Percentiles rank a stretch among this genome's conserved stretches.
Evolutionary conservation across 2,888 invertebrate species (phyloP).

Genomic region (Apamea monoglypha): DNA sequence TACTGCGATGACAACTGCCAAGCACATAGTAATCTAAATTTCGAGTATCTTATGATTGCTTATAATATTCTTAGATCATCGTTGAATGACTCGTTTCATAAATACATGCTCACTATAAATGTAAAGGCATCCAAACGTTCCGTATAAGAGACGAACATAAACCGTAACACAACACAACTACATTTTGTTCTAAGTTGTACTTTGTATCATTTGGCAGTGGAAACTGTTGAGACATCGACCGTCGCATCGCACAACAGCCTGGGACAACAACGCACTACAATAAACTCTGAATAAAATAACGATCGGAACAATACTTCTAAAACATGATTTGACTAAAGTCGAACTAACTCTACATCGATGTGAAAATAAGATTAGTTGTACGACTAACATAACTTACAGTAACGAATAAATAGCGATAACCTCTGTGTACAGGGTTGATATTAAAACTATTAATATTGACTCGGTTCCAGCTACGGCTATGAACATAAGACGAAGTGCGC

Average conservation of each 20-base stretch:
- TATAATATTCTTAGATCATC: slow-evolving; percentile 44
- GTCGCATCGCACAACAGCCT: slow-evolving; percentile 70
- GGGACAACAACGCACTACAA: slow-evolving; percentile 65
- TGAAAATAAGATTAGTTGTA: slow-evolving; percentile 76
- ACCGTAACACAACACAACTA: slow-evolving; percentile 72
- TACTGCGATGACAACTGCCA: slow-evolving; percentile 57
- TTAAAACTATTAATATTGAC: slow-evolving; percentile 79
- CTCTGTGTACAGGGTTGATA: slow-evolving; percentile 74
- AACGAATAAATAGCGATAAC: slow-evolving; percentile 85
- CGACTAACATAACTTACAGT: slow-evolving; percentile 76
- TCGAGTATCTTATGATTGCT: slow-evolving; percentile 61
- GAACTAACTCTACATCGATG: slow-evolving; percentile 71
- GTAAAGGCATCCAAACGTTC: slow-evolving; percentile 74
- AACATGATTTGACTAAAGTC: slow-evolving; percentile 66
- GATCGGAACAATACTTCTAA: slow-evolving; percentile 69
- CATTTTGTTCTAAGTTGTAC: slow-evolving; percentile 82
- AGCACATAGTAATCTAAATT: slow-evolving; percentile 57
- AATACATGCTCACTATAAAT: slow-evolving; percentile 56
- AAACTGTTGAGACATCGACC: slow-evolving; percentile 71
- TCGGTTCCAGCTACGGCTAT: slow-evolving; percentile 76
- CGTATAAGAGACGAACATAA: slow-evolving; percentile 68
- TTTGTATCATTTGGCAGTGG: slow-evolving; percentile 87
- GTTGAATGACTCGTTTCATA: slow-evolving; percentile 50
- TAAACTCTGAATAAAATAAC: slow-evolving; percentile 78
- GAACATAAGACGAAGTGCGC: slow-evolving; percentile 86